These are phyloP conservation scores for Chaetogeoica ovagalla DNA, from an alignment of 2,888 invertebrate genomes.

Conservation along the genomic window DNA sequence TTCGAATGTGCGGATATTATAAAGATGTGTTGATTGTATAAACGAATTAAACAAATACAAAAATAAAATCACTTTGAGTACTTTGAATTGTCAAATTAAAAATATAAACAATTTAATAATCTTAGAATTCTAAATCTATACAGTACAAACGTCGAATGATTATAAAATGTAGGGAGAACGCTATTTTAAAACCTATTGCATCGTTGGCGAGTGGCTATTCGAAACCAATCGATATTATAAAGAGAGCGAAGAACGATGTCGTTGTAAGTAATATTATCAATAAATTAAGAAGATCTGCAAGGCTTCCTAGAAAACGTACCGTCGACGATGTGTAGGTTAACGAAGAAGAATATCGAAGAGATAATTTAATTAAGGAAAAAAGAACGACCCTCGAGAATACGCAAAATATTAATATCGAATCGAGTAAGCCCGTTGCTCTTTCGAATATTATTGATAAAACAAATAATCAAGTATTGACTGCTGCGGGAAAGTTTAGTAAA, in stretches of 20 bases:
- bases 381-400: too few relatives aligned
- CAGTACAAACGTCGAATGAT: neutral
- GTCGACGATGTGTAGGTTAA: neutral
- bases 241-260: neutral
- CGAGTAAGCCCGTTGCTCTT: too few relatives aligned
- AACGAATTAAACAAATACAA: neutral
- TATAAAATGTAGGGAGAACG: neutral
- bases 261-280: neutral
- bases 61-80: neutral
- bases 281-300: too few relatives aligned
- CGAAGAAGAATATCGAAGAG: neutral
- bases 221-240: neutral
- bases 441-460: neutral
- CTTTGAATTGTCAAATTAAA: neutral
- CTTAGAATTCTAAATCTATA: neutral
- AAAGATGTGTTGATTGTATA: neutral
- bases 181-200: neutral
- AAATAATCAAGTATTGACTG: neutral
- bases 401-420: too few relatives aligned
- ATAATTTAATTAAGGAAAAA: too few relatives aligned
- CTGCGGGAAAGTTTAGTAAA: neutral
- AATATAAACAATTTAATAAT: neutral
- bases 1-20: neutral
- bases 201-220: neutral
- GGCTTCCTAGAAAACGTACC: slow-evolving; percentile 4